Evolutionary conservation across 2,113 vertebrate genomes (phyloP), one percentile per base, ranked within the genome.

Genomic region (Paedocypris sp.): DNA sequence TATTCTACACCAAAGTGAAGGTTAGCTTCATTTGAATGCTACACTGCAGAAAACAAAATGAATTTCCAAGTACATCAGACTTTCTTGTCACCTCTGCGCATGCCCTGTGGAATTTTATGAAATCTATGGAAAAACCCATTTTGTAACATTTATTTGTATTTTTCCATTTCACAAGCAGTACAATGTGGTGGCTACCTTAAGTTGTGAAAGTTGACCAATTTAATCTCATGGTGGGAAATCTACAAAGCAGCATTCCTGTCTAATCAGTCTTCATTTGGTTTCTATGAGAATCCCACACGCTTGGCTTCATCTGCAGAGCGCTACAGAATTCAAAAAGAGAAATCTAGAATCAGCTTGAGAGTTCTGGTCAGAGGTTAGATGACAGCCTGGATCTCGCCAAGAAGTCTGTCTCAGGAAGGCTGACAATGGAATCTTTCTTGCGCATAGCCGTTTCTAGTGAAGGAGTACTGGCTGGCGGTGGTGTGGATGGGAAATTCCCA

Each of bases 301-400:
- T n/a, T n/a, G n/a, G n/a, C n/a, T n/a, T n/a, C n/a, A n/a, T n/a
- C n/a, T n/a, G n/a, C n/a, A n/a, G n/a, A n/a, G n/a, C n/a, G n/a
- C n/a, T n/a, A n/a, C n/a, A n/a, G n/a, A n/a, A 66, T 56, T 45
- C 41, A 29, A 28, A 53, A 46, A 51, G 38, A 47, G 41, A 64
- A 25, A 43, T 29, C 28, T 15, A 36, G 19, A 61, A 3, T n/a
- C n/a, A 26, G 22, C 23, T 16, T 36, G 33, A 56, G n/a, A 38
- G 51, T 56, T 64, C 74, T 82, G 88, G 91, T 96, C 94, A 97
- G 90, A 96, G 94, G 79, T 95, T 94, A 84, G 93, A 95, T 64
- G 94, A 92, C 62, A 96, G 88, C 83, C 90, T 85, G 63, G 90
- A 89, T 85, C 89, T 90, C 74, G 88, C 82, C 6, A 58, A 46